Evolutionary conservation across 2,113 vertebrate species (phyloP), one percentile per base, ranked within the genome.

Genomic region (Hyaena hyaena): DNA sequence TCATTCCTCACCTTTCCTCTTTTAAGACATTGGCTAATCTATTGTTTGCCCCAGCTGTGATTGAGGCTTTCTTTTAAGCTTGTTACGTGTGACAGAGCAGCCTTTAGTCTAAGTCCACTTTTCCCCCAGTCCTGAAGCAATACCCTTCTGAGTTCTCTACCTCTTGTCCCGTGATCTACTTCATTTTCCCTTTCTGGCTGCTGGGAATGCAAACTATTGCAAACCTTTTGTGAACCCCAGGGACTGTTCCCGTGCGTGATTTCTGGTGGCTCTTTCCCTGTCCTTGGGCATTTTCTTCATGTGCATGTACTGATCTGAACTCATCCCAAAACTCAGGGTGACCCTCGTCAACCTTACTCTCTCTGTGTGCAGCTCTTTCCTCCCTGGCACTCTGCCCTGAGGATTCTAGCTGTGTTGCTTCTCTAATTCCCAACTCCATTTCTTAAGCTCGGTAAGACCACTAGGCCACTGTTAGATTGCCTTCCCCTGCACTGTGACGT

Each of bases 151-250:
- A 90, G n/a, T 43, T 79, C 43, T 69, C 53, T 86, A 33, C 26
- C 71, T 93, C 85, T 55, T 43, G 33, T 23, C 53, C n/a, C 45
- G 16, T 77, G 28, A 90, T 28, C 63, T 23, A 90, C 39, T 88
- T 80, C 35, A 11, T 43, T 58, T 58, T 96, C 89, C 19, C 39
- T 80, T 31, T 85, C 26, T 91, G 81, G 63, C 33, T 85, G 39
- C 17, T 86, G 28, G 31, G 15, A 79, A 90, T 55, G 80, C 80
- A 90, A 79, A 93, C 63, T 53, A 28, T 71, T 86, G 28, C 8
- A 10, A 66, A 55, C 45, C 65, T 80, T 63, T 55, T 10, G 35
- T 58, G 53, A 95, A 11, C 65, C n/a, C 55, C 15, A n/a, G 65
- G 15, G 28, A 50, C 53, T 80, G 61, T 43, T 81, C 26, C 43